phyloP scores from a whole-genome alignment of 2,797 vertebrate genomes.

The Esox lucius region DNA sequence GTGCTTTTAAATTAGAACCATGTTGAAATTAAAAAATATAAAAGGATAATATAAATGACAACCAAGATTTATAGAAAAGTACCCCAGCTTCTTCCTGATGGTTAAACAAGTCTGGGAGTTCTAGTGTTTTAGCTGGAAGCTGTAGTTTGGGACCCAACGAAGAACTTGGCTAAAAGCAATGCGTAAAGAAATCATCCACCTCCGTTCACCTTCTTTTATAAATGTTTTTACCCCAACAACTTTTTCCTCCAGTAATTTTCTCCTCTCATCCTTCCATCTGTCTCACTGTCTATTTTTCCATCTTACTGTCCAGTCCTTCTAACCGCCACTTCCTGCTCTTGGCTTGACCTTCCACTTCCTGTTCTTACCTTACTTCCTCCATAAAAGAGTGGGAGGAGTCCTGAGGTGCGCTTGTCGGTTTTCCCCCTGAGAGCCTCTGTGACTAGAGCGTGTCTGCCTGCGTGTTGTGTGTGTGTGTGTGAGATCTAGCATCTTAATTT shows the following conservation, averaged over 20 bases:
- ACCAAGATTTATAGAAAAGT: conserved; percentile 4
- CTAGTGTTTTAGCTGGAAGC: conserved; percentile 50
- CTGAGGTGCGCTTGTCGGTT: conserved; percentile 30
- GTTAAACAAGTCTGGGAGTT: conserved; percentile 32
- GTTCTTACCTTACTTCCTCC: neutral
- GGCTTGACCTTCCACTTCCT: neutral
- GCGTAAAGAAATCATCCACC: neutral
- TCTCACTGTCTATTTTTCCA: neutral
- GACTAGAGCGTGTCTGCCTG: conserved; percentile 3
- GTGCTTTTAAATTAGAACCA: conserved; percentile 74
- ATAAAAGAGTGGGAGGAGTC: conserved; percentile 33
- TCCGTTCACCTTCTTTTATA: neutral
- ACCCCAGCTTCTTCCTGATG: conserved; percentile 16
- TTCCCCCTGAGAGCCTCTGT: conserved; percentile 43
- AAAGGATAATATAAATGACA: conserved; percentile 23
- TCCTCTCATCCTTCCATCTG: neutral
- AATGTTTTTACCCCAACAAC: neutral
- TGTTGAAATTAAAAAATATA: conserved; percentile 41
- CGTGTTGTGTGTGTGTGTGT: no score
- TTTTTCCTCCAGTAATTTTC: neutral
- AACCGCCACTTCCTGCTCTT: neutral
- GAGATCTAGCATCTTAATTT: no score
- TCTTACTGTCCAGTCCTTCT: conserved; percentile 2
- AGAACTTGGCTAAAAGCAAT: neutral
- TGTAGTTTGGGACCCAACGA: neutral